Percentiles rank a stretch among this genome's conserved stretches.
Evolutionary conservation across 2,113 vertebrate species (phyloP).

Genomic region (Sprattus sprattus): DNA sequence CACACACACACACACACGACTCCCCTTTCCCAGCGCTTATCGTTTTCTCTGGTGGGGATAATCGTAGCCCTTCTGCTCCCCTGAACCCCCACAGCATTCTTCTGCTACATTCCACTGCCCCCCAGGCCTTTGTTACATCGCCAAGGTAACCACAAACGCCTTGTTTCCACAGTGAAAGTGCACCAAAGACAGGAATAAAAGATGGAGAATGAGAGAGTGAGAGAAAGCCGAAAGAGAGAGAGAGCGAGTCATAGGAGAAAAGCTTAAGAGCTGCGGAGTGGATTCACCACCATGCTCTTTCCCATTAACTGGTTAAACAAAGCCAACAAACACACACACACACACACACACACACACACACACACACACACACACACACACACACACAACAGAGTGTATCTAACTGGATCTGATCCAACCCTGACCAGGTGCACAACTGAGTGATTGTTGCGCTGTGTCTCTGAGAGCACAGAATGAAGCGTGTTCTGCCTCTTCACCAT

Average conservation of each 20-base stretch:
- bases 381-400: not conserved
- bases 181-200: constrained; percentile 40
- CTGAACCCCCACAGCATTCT: constrained; percentile 40
- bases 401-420: not conserved
- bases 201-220: not conserved
- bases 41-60: constrained; percentile 26
- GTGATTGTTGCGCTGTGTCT: not conserved
- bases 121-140: constrained; percentile 67
- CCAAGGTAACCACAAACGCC: constrained; percentile 65
- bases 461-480: too few relatives aligned
- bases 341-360: constrained; percentile 9
- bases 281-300: not conserved
- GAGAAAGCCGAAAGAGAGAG: not conserved
- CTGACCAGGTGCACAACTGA: not conserved
- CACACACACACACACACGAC: constrained; percentile 22
- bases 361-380: not conserved
- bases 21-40: constrained; percentile 33
- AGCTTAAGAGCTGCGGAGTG: not conserved
- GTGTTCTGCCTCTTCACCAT: not conserved
- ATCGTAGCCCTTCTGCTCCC: constrained; percentile 37
- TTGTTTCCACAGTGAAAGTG: constrained; percentile 41
- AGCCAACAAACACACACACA: not conserved
- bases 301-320: not conserved
- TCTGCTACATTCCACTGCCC: constrained; percentile 66
- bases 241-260: not conserved